phyloP scores from a whole-genome alignment of 2,888 invertebrate genomes.

The Thymelicus sylvestris region DNA sequence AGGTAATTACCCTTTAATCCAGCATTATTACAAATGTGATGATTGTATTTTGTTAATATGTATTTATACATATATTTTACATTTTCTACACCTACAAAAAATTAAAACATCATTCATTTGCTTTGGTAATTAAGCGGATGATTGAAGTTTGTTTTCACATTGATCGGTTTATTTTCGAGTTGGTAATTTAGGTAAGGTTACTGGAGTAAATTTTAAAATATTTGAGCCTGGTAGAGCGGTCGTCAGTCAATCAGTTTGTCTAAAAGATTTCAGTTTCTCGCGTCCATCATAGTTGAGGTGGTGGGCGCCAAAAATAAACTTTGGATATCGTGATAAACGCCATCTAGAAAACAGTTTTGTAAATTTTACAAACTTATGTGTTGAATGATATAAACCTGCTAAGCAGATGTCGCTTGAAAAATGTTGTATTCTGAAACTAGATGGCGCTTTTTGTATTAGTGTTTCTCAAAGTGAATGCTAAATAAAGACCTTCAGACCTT shows the following conservation, averaged over 20 bases:
- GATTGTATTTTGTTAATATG: no score
- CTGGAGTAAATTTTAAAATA: slow-evolving; percentile 10
- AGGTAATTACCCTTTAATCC: no score
- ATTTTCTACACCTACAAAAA: no score
- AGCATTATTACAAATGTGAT: no score
- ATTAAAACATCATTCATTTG: no score
- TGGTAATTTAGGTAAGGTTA: not conserved
- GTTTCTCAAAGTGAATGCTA: not conserved
- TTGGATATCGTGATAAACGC: not conserved
- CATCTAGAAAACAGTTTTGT: slow-evolving; percentile 4
- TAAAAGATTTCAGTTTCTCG: slow-evolving; percentile 14
- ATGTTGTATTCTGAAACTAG: not conserved
- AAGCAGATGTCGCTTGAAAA: not conserved
- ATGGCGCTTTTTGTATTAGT: slow-evolving; percentile 4
- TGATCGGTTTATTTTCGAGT: not conserved
- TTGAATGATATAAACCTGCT: not conserved
- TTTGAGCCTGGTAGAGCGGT: slow-evolving; percentile 7
- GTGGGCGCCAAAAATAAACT: slow-evolving; percentile 13
- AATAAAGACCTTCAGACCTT: no score
- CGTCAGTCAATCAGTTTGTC: slow-evolving; percentile 31
- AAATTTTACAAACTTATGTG: not conserved
- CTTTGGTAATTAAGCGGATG: no score
- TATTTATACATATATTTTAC: no score
- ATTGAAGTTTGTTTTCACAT: not conserved
- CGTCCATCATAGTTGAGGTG: slow-evolving; percentile 13